Base-by-base conservation (phyloP, 2,888 invertebrate genomes). In the Lagria hirta region DNA sequence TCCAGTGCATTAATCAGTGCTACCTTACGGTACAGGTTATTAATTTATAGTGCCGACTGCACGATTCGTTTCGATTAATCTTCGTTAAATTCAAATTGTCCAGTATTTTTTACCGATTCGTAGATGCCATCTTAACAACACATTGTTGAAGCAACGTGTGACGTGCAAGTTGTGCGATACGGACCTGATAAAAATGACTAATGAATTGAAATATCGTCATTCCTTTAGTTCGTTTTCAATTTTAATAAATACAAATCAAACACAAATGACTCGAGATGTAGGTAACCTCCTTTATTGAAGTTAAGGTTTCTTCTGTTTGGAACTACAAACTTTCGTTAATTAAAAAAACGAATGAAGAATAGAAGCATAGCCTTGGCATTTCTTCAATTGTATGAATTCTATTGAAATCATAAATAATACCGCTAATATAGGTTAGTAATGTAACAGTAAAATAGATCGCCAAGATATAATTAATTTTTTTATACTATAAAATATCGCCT, bases 31-130 rank as follows among this genome's bases (percentile, higher is more conserved):
- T 38, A 30, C 22, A 30, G 42, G 54, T 58, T 61, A 64, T 62
- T 64, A 62, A 63, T 63, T 60, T 57, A 61, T 60, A 54, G 55
- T 57, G 60, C 55, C 54, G 51, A 45, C 43, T 43, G 49, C 48
- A 49, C 57, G 57, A 63, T 61, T 58, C 59, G 48, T 51, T 58
- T 62, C 65, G 61, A 68, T 69, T 64, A 64, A 67, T 69, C 67
- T 65, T 67, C 66, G 68, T 69, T 68, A 66, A 67, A 66, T 66
- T 65, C 59, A 63, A 62, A 67, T 65, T 67, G 66, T 67, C 66
- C 59, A 49, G 51, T 43, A 54, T 55, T 57, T 59, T 56, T 60
- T 55, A 54, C 49, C 35, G 36, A 46, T 55, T 57, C 59, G 54
- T 42, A 57, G 64, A 63, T 64, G 60, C 55, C 61, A 64, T 64